Conservation (phyloP, 2,113 vertebrate genomes). For the human (Homo sapiens) region GRCh38 chr1:74000501-74001000, state of each 20-base stretch:
- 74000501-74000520: not conserved
- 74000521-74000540: not conserved
- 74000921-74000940: not conserved
- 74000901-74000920: not conserved
- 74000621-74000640: not conserved
- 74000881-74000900: not conserved
- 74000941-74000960: not conserved
- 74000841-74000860: not conserved
- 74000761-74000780: not conserved
- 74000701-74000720: not conserved
- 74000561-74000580: not conserved
- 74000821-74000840: not conserved
- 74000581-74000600: not conserved
- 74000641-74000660: not conserved
- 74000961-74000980: not conserved
- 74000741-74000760: not conserved
- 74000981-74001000: not conserved
- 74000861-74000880: not conserved
- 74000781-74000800: not conserved
- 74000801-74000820: not conserved
- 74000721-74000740: not conserved
- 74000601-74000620: not conserved
- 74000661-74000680: not conserved
- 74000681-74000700: not conserved
- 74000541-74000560: not conserved